Conservation (phyloP, 2,113 vertebrate genomes). For the Opisthocomus hoazin region DNA sequence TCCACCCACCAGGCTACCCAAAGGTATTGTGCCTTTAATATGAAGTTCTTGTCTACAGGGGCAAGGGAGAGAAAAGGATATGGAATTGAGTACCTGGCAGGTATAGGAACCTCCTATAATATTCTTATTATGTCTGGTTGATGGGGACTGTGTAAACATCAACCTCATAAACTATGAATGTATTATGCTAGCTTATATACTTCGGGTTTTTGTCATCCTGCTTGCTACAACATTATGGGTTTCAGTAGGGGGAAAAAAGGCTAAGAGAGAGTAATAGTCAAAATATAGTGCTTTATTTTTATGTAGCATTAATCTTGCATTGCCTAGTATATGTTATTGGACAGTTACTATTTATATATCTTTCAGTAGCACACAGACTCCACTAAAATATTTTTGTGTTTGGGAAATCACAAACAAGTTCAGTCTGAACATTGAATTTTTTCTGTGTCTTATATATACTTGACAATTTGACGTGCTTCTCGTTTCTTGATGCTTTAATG, state of each 20-base stretch:
- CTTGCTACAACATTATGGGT: background rate
- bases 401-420: background rate
- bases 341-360: background rate
- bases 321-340: background rate
- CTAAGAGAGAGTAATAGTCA: background rate
- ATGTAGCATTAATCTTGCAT: background rate
- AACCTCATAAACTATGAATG: background rate
- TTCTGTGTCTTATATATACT: background rate
- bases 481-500: background rate
- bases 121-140: background rate
- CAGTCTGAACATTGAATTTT: background rate
- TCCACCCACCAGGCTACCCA: slow-evolving; percentile 87
- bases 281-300: background rate
- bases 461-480: background rate
- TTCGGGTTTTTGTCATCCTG: background rate
- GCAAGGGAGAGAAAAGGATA: background rate
- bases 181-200: background rate
- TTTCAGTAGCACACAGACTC: background rate
- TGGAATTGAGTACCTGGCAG: background rate
- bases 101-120: background rate
- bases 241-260: background rate
- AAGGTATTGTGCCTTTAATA: slow-evolving; percentile 71
- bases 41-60: background rate
- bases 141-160: background rate
- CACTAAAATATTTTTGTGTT: background rate